A percentile compares a stretch with the other conserved stretches of the same genome.
Evolutionary conservation across 2,113 vertebrate species (phyloP).

Genomic region (Sorex araneus): DNA sequence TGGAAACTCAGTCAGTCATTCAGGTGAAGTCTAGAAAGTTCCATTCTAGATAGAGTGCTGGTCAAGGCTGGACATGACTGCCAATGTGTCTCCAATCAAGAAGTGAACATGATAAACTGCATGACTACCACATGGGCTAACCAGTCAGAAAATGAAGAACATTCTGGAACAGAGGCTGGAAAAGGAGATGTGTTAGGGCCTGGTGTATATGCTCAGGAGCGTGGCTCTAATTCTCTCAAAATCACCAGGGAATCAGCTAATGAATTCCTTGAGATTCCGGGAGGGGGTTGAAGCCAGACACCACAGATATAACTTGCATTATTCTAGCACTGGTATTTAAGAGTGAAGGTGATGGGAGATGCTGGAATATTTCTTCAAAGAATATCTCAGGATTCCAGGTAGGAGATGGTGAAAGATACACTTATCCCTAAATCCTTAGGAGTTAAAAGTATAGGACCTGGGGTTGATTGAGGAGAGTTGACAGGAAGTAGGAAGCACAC

Average conservation of each 20-base stretch:
- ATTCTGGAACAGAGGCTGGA: background rate
- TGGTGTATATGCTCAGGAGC: too few species aligned
- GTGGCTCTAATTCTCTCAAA: too few species aligned
- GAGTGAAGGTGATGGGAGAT: background rate
- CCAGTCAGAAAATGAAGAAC: too few species aligned
- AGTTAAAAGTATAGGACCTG: background rate
- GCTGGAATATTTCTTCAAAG: background rate
- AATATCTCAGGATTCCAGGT: background rate
- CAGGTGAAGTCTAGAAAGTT: background rate
- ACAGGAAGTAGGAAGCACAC: background rate
- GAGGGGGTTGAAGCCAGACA: background rate
- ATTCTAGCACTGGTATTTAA: background rate
- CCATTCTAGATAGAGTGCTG: background rate
- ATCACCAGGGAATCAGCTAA: too few species aligned
- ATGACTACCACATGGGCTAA: background rate
- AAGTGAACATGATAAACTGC: background rate
- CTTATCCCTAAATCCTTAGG: background rate
- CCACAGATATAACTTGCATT: background rate
- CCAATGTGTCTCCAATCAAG: too few species aligned
- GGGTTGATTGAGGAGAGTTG: background rate
- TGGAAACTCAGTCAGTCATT: background rate
- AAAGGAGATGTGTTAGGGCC: background rate
- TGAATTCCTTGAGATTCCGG: too few species aligned
- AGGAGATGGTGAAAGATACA: background rate
- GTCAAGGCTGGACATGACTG: background rate